Evolutionary conservation across 2,797 vertebrate genomes (phyloP), one percentile per base, ranked within the genome.

Genomic region (Chaenodraco wilsoni): DNA sequence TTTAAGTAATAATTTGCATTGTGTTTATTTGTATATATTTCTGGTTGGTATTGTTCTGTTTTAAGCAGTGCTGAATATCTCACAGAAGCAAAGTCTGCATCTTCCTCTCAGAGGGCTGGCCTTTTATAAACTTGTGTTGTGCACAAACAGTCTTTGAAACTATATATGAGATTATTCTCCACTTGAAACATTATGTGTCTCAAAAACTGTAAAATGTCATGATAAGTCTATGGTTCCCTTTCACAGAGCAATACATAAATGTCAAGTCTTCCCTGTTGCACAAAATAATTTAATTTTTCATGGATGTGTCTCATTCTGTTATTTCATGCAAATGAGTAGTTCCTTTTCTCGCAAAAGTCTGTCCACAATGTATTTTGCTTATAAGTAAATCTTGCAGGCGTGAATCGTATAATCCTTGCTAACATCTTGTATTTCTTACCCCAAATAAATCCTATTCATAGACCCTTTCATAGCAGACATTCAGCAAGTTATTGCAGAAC

Each of bases 41-140:
- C 15, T 33, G 9, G 19, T 3, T 23, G 52, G 44, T 37, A 37
- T 37, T 37, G 33, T 37, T 37, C 33, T 37, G 44, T 69, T 70
- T 77, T 9, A 44, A 76, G 87, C 79, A 93, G 90, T 6, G 19
- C 83, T 67, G 91, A 91, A 51, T 65, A 84, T 37, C 67, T 84
- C 19, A 15, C 79, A 43, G 88, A 86, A 54, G 14, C 63, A 46
- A 59, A 4, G 8, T 21, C 17, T 40, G 64, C 82, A 7, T 82
- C 87, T 14, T 78, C 84, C 11, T 66, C 82, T 21, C 77, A 64
- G 31, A 73, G n/a, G 10, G 13, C 1, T 43, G 62, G 2, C 27
- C 9, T 44, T 6, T 64, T 74, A n/a, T 52, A 17, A 52, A 6
- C 12, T 55, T 58, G 15, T 73, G 14, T 56, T 54, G 15, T 61